Conservation (phyloP, 1,140 invertebrate genomes). For the Dinoponera quadriceps region DNA sequence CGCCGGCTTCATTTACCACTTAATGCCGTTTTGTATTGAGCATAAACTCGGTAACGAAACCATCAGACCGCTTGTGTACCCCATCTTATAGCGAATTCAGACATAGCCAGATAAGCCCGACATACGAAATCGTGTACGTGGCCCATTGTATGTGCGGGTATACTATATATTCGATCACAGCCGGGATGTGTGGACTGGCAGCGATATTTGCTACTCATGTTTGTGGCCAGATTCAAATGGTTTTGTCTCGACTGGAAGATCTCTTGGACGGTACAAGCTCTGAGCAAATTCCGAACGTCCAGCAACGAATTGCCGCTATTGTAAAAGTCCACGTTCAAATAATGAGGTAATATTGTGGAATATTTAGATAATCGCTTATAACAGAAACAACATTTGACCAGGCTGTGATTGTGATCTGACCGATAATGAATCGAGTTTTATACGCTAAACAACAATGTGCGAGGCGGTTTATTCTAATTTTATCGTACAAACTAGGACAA, state of each 20-base stretch:
- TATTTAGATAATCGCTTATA: too few species aligned
- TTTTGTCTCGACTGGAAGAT: conserved; percentile 56
- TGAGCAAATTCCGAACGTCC: background rate
- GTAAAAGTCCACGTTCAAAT: conserved; percentile 34
- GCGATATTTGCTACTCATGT: conserved; percentile 65
- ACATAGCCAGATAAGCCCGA: conserved; percentile 39
- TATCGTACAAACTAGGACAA: background rate
- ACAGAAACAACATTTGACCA: too few species aligned
- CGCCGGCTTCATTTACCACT: conserved; percentile 50
- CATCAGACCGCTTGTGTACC: conserved; percentile 63
- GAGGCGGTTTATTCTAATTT: background rate
- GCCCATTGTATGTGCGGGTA: conserved; percentile 57
- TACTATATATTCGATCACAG: conserved; percentile 59
- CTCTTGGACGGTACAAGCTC: conserved; percentile 51
- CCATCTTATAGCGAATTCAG: conserved; percentile 41
- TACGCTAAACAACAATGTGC: background rate
- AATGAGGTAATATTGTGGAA: conserved; percentile 37
- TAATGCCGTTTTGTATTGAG: conserved; percentile 42
- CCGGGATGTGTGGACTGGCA: conserved; percentile 62
- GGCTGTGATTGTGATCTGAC: too few species aligned
- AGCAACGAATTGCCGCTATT: conserved; percentile 41
- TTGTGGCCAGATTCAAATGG: conserved; percentile 66
- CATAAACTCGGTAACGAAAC: conserved; percentile 35
- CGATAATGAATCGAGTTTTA: too few species aligned
- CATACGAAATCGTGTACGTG: conserved; percentile 66